phyloP scores from a whole-genome alignment of 2,888 invertebrate genomes.

The Epinotia ramella region DNA sequence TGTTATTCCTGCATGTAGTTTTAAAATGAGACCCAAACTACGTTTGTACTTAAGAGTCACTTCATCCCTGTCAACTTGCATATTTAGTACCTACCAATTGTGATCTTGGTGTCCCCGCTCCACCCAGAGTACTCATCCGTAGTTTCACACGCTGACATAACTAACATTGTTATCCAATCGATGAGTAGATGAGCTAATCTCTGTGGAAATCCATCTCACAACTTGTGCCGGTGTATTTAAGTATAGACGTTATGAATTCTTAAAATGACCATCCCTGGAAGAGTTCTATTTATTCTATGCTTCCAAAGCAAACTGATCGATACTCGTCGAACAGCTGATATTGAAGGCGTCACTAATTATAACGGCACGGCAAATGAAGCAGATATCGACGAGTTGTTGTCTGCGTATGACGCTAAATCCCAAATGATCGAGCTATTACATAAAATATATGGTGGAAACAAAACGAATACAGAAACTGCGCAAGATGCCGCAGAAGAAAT shows the following conservation, averaged over 20 bases:
- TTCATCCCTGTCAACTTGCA: no score
- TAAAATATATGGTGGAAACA: not conserved
- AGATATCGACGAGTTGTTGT: not conserved
- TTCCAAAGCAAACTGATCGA: not conserved
- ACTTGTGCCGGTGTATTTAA: not conserved
- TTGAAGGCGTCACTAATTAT: not conserved
- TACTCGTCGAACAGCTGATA: not conserved
- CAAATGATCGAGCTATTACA: not conserved
- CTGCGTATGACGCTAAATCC: conserved; percentile 3
- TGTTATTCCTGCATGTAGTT: no score
- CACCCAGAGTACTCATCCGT: not conserved
- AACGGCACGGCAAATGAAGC: not conserved
- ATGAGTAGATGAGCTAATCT: not conserved
- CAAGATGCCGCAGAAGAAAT: not conserved
- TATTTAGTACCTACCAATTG: not conserved
- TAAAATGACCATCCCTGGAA: not conserved
- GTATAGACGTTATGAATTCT: conserved; percentile 2
- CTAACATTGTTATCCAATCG: not conserved
- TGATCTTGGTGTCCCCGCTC: not conserved
- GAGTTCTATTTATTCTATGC: not conserved
- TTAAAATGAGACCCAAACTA: no score
- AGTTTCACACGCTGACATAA: conserved; percentile 9
- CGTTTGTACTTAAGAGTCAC: no score
- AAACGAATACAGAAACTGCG: not conserved
- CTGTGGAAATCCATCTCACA: not conserved